Evolutionary conservation across 1,140 invertebrate genomes (phyloP).

Genomic region (Aphidius ervi): DNA sequence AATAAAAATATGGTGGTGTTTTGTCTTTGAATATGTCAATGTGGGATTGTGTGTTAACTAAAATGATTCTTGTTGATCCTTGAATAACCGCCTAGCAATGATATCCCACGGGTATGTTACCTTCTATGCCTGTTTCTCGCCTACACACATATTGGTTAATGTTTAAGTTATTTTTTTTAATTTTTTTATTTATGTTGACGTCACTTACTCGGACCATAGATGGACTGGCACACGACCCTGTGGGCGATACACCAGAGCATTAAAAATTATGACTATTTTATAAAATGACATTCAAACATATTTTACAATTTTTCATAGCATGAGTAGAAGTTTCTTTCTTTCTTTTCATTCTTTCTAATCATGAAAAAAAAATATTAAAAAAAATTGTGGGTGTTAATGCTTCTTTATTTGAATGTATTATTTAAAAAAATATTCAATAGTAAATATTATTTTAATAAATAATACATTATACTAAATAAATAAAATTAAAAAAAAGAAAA

Average conservation of each 20-base stretch:
- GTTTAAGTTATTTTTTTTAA: conserved; percentile 25
- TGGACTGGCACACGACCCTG: conserved; percentile 32
- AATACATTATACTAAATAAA: no score
- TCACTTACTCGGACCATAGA: conserved; percentile 38
- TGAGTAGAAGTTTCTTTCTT: neutral
- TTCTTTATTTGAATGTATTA: no score
- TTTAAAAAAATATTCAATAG: no score
- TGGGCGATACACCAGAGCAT: conserved; percentile 34
- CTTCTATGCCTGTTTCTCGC: conserved; percentile 32
- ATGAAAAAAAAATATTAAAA: no score
- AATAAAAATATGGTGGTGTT: no score
- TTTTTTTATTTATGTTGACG: conserved; percentile 33
- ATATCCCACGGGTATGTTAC: conserved; percentile 39
- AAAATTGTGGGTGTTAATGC: neutral
- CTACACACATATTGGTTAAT: conserved; percentile 33
- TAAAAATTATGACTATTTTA: conserved; percentile 38
- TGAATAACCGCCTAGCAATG: conserved; percentile 24
- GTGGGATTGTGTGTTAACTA: conserved; percentile 19
- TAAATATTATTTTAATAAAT: no score
- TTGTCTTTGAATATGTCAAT: conserved; percentile 13
- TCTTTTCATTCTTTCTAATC: neutral
- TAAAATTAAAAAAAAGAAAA: conserved; percentile 1
- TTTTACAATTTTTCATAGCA: neutral
- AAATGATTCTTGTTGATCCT: conserved; percentile 21
- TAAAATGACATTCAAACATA: conserved; percentile 20